Percentiles rank a stretch among this genome's conserved stretches.
Evolutionary conservation across 2,797 vertebrate species (phyloP).

Genomic region (Crypturellus tataupa): DNA sequence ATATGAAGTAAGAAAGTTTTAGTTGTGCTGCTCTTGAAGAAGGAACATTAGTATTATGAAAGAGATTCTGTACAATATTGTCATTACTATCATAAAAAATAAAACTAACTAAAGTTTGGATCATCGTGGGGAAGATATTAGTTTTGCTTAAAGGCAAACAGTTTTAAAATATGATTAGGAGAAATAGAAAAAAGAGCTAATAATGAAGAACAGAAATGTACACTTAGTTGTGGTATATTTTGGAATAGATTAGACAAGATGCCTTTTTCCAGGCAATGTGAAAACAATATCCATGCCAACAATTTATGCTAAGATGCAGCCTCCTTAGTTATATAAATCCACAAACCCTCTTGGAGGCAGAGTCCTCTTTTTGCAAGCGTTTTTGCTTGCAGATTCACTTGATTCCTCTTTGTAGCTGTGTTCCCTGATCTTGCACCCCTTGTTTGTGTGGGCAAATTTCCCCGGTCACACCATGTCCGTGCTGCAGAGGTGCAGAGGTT

Average conservation of each 20-base stretch:
- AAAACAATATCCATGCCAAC: not conserved
- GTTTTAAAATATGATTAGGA: not conserved
- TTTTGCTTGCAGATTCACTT: not conserved
- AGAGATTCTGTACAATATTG: not conserved
- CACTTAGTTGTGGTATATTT: not conserved
- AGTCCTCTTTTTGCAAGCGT: not conserved
- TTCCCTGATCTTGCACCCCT: not conserved
- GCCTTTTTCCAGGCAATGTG: not conserved
- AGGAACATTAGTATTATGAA: not conserved
- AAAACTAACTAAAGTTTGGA: not conserved
- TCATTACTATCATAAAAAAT: not conserved
- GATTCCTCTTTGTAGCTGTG: rapidly evolving
- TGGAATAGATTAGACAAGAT: not conserved
- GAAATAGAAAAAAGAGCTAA: not conserved
- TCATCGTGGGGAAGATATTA: too few species aligned
- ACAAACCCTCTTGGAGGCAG: not conserved
- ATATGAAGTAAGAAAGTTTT: not conserved
- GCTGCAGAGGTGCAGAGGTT: not conserved
- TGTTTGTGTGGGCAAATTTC: not conserved
- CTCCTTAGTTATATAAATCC: not conserved
- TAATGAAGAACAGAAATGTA: not conserved
- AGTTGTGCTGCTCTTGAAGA: not conserved
- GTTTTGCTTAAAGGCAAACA: not conserved
- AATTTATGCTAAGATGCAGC: not conserved
- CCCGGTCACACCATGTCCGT: rapidly evolving